These are phyloP conservation scores for Delphinus delphis DNA, from an alignment of 2,113 vertebrate genomes.

Conservation along the genomic window DNA sequence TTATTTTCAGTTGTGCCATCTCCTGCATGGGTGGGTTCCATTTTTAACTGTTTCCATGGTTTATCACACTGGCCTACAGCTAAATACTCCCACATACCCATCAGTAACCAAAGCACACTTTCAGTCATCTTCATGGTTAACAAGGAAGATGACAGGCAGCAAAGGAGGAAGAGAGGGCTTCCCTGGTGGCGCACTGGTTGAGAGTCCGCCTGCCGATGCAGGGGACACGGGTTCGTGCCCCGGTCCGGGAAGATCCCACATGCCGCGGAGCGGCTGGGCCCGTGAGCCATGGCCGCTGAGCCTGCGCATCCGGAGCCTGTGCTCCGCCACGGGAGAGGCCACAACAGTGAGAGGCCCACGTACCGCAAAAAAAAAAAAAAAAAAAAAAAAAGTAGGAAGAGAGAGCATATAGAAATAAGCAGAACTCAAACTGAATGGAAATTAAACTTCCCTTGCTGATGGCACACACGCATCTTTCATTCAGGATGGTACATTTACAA, in stretches of 20 bases:
- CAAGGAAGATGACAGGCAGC: constrained; percentile 30
- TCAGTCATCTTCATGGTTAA: background rate
- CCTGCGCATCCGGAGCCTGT: too few species aligned
- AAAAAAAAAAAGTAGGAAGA: background rate
- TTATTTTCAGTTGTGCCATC: background rate
- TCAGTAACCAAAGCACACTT: constrained; percentile 43
- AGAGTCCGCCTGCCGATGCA: too few species aligned
- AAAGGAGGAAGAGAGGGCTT: background rate
- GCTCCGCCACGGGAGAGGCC: too few species aligned
- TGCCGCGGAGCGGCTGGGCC: too few species aligned
- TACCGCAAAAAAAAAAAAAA: too few species aligned
- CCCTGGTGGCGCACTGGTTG: too few species aligned
- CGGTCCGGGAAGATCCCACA: too few species aligned
- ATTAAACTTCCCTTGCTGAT: constrained; percentile 35
- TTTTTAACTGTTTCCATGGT: background rate
- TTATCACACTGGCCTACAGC: background rate
- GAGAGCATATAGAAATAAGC: constrained; percentile 34
- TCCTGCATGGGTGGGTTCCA: background rate
- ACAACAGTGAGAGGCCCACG: too few species aligned
- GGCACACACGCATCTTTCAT: constrained; percentile 17
- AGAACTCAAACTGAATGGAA: constrained; percentile 29
- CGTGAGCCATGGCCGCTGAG: too few species aligned
- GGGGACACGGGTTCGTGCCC: too few species aligned
- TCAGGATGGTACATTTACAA: constrained; percentile 44
- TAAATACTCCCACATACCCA: background rate